A percentile compares a stretch with the other conserved stretches of the same genome.
Conservation (phyloP, 2,797 vertebrate genomes). For the Cheirogaleus major region DNA sequence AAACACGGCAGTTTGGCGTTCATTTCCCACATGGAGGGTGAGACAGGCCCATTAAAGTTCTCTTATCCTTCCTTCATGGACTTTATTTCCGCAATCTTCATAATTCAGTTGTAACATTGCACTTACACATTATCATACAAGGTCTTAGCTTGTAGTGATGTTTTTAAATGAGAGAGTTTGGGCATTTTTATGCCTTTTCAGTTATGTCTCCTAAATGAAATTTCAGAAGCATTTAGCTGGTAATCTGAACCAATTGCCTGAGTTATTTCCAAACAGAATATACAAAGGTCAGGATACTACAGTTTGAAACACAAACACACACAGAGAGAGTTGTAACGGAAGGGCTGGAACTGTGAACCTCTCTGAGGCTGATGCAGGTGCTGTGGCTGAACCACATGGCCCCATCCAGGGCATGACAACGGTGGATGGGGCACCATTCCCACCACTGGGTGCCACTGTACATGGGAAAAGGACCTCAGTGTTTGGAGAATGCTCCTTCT, state of each 20-base stretch:
- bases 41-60: constrained; percentile 39
- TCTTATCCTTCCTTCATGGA: constrained; percentile 39
- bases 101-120: constrained; percentile 55
- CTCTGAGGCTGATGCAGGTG: neutral
- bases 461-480: neutral
- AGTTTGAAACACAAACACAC: neutral
- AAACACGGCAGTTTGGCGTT: neutral
- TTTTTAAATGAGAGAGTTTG: constrained; percentile 66
- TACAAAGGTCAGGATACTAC: constrained; percentile 44
- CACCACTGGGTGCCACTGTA: neutral
- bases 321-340: neutral
- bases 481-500: neutral
- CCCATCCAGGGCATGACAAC: neutral
- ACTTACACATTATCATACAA: constrained; percentile 58
- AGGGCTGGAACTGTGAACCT: neutral
- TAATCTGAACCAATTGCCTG: constrained; percentile 65
- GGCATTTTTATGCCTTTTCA: constrained; percentile 66
- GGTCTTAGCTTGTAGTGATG: constrained; percentile 58
- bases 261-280: constrained; percentile 68
- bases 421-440: neutral
- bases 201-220: constrained; percentile 72
- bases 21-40: neutral
- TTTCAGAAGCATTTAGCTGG: constrained; percentile 67
- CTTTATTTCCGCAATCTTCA: constrained; percentile 49
- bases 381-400: neutral